Conservation (phyloP, 2,113 vertebrate species). For the Dipodomys merriami region DNA sequence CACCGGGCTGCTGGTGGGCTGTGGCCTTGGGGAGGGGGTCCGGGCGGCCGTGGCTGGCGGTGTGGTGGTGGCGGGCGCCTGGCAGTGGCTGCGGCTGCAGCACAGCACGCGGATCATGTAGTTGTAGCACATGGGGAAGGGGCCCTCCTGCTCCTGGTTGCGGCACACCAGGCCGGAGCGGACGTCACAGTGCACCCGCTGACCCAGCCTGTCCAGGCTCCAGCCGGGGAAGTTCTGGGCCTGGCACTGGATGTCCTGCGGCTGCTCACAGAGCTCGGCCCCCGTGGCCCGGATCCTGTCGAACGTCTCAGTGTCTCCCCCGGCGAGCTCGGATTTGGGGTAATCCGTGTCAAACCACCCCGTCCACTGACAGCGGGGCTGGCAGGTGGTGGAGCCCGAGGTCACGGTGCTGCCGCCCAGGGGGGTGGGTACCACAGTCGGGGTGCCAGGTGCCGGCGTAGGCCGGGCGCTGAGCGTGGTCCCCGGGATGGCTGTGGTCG, state of each 20-base stretch:
- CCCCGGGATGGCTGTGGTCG: accelerated
- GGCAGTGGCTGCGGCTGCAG: slow-evolving; percentile 76
- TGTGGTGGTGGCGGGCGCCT: accelerated
- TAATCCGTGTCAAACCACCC: slow-evolving; percentile 83
- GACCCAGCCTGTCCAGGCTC: slow-evolving; percentile 70
- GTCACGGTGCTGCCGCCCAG: accelerated
- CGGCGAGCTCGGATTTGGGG: slow-evolving; percentile 72
- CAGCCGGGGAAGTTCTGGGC: slow-evolving; percentile 73
- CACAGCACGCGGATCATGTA: slow-evolving; percentile 82
- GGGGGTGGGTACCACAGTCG: accelerated
- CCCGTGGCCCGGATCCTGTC: slow-evolving; percentile 71
- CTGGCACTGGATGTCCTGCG: slow-evolving; percentile 83
- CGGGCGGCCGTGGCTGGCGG: neutral
- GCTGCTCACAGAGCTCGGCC: slow-evolving; percentile 74
- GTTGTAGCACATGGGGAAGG: slow-evolving; percentile 82
- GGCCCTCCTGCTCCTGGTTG: slow-evolving; percentile 81
- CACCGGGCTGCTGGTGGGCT: accelerated
- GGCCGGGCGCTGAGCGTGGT: accelerated
- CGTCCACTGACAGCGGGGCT: slow-evolving; percentile 81
- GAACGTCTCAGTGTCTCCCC: slow-evolving; percentile 83
- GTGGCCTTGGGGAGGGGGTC: neutral
- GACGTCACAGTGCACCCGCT: slow-evolving; percentile 78
- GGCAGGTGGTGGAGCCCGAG: slow-evolving; percentile 32
- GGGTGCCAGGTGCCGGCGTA: accelerated
- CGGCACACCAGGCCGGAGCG: slow-evolving; percentile 80